Percentiles rank a stretch among this genome's conserved stretches.
Conservation (phyloP, 2,888 invertebrate genomes). For the Chesias legatella region DNA sequence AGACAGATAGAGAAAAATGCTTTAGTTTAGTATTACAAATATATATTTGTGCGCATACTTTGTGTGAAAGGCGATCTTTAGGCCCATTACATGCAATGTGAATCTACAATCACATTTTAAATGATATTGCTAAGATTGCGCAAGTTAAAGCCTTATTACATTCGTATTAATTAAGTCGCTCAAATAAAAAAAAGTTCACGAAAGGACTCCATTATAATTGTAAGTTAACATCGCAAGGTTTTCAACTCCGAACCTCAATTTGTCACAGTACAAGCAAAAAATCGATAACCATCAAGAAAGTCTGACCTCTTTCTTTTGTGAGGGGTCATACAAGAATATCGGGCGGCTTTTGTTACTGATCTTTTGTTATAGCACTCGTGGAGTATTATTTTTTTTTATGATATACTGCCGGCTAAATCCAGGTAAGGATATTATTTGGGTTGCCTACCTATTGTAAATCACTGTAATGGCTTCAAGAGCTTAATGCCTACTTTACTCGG, state of each 20-base stretch:
- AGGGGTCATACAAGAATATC: conserved; percentile 31
- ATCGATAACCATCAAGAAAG: conserved; percentile 36
- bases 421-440: conserved; percentile 13
- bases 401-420: conserved; percentile 32
- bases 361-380: conserved; percentile 35
- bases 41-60: too few relatives aligned
- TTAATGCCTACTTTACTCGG: background rate
- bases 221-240: background rate
- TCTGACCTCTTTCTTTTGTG: conserved; percentile 52
- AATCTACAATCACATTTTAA: too few relatives aligned
- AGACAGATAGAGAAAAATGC: too few relatives aligned
- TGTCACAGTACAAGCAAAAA: conserved; percentile 18
- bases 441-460: conserved; percentile 14
- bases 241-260: conserved; percentile 1
- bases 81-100: too few relatives aligned
- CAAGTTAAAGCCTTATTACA: too few relatives aligned
- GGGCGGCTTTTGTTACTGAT: conserved; percentile 41
- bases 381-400: conserved; percentile 43
- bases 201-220: background rate
- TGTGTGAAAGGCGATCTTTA: too few relatives aligned
- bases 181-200: too few relatives aligned
- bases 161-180: background rate
- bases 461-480: conserved; percentile 8
- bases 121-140: too few relatives aligned
- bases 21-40: too few relatives aligned